phyloP scores from a whole-genome alignment of 2,113 vertebrate species.

The Osmerus eperlanus region DNA sequence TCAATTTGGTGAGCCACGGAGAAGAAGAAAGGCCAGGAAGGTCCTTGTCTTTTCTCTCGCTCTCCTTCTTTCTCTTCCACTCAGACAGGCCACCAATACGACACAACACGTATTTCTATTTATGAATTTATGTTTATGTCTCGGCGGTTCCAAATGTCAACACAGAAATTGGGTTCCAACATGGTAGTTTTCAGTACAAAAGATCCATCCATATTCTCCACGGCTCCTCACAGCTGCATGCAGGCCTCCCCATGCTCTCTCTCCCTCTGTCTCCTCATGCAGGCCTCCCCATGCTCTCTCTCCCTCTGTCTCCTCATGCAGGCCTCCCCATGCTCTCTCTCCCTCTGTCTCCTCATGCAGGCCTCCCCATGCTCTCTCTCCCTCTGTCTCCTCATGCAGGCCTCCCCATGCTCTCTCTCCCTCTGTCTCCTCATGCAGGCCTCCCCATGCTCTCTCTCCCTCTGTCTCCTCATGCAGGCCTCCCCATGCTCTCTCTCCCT shows the following conservation, averaged over 20 bases:
- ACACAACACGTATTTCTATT: constrained; percentile 37
- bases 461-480: constrained; percentile 2
- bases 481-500: not conserved
- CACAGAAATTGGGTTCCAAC: constrained; percentile 11
- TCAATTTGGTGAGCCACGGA: not conserved
- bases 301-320: no score
- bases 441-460: not conserved
- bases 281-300: not conserved
- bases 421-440: no score
- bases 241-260: constrained; percentile 5
- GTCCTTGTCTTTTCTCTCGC: no score
- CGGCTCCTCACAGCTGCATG: not conserved
- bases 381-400: no score
- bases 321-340: no score
- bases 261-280: constrained; percentile 7
- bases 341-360: no score
- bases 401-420: no score
- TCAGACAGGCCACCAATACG: constrained; percentile 5
- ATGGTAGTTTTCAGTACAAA: not conserved
- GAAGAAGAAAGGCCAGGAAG: no score
- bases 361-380: no score
- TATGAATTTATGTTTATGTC: constrained; percentile 16
- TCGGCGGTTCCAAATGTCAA: constrained; percentile 25
- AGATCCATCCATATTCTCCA: constrained; percentile 13
- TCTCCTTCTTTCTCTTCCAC: constrained; percentile 14